Conservation (phyloP, 2,797 vertebrate species). For the Brotula barbata region DNA sequence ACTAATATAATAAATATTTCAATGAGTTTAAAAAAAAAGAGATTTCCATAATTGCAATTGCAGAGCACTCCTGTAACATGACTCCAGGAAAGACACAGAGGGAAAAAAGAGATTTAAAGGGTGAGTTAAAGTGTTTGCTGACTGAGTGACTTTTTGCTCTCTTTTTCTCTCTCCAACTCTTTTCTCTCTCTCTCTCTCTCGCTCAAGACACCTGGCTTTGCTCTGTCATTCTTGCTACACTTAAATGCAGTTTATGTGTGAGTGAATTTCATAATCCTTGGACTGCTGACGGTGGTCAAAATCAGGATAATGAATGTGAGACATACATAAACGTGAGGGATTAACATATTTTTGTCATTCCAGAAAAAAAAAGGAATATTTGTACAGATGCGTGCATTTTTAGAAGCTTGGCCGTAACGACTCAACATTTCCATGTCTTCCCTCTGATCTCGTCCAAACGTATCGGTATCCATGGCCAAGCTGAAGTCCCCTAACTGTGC, state of each 20-base stretch:
- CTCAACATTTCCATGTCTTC: constrained; percentile 58
- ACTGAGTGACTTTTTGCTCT: constrained; percentile 46
- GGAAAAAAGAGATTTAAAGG: constrained; percentile 64
- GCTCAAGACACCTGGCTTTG: constrained; percentile 63
- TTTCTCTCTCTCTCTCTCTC: constrained; percentile 20
- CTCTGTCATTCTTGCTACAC: constrained; percentile 20
- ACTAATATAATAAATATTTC: too few relatives aligned
- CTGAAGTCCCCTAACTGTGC: constrained; percentile 25
- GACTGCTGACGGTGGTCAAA: background rate
- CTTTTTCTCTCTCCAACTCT: constrained; percentile 25
- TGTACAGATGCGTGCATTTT: constrained; percentile 33
- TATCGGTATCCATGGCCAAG: constrained; percentile 16
- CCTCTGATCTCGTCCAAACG: constrained; percentile 27
- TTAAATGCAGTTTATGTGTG: constrained; percentile 27
- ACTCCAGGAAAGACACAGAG: constrained; percentile 40
- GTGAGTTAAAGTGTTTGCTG: constrained; percentile 63
- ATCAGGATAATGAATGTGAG: constrained; percentile 13
- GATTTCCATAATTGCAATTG: constrained; percentile 55
- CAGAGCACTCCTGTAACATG: constrained; percentile 60
- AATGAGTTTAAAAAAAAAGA: constrained; percentile 32
- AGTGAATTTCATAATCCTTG: constrained; percentile 34
- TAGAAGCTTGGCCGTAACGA: constrained; percentile 53
- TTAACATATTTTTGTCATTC: constrained; percentile 22
- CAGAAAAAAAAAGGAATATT: constrained; percentile 22
- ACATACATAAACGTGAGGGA: constrained; percentile 32